phyloP scores from a whole-genome alignment of 2,797 vertebrate genomes.

The Lepilemur septentrionalis region DNA sequence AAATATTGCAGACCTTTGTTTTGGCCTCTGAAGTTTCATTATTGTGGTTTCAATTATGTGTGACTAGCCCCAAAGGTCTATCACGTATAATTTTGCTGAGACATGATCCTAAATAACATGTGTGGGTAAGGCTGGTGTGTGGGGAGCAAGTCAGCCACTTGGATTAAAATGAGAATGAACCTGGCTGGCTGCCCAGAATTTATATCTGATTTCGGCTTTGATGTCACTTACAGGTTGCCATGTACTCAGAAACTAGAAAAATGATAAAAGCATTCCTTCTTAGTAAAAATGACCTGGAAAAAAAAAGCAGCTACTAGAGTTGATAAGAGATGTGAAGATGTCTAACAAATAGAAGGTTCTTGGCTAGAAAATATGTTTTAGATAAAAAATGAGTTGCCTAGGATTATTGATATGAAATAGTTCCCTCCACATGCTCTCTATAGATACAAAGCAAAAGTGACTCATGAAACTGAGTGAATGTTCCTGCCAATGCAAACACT shows the following conservation, averaged over 20 bases:
- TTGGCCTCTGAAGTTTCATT: neutral
- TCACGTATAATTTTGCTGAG: neutral
- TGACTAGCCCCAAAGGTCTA: neutral
- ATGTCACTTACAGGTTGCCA: neutral
- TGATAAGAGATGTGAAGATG: neutral
- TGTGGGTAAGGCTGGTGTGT: neutral
- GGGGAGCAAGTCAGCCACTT: neutral
- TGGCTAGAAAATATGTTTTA: neutral
- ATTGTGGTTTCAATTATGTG: neutral
- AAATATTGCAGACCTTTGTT: neutral
- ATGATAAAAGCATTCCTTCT: neutral
- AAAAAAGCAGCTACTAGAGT: neutral
- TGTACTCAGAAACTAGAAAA: slow-evolving; percentile 9
- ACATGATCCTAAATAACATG: neutral
- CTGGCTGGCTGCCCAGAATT: neutral
- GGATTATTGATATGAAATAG: neutral
- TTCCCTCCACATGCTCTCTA: neutral
- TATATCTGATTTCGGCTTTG: slow-evolving; percentile 6
- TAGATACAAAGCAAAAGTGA: neutral
- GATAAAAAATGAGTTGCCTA: slow-evolving; percentile 1
- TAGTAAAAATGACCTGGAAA: neutral
- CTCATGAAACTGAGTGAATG: neutral
- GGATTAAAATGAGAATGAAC: neutral
- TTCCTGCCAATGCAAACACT: neutral
- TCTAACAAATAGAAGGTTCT: slow-evolving; percentile 1